These are phyloP conservation scores for Linepithema humile DNA, from an alignment of 1,140 invertebrate species.

Conservation along the genomic window DNA sequence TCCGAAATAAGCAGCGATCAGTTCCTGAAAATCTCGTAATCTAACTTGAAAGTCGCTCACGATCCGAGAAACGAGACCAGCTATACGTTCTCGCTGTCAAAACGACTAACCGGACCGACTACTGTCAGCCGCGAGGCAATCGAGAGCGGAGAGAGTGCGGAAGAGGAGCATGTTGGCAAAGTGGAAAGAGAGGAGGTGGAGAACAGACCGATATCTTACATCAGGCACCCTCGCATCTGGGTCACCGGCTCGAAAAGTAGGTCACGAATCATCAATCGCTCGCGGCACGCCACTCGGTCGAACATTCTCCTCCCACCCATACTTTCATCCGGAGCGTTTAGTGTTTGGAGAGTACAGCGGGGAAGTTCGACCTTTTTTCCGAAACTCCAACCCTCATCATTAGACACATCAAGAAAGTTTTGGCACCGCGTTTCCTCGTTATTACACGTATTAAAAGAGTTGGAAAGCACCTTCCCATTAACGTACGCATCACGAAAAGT, in stretches of 20 bases:
- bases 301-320: constrained; percentile 53
- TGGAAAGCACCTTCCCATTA: background rate
- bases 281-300: constrained; percentile 68
- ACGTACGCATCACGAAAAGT: background rate
- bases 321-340: constrained; percentile 35
- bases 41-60: background rate
- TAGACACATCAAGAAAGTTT: constrained; percentile 8
- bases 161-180: constrained; percentile 43
- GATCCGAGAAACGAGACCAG: background rate
- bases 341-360: background rate
- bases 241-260: constrained; percentile 76
- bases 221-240: constrained; percentile 77
- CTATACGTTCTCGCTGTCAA: constrained; percentile 26
- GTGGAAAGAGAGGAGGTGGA: constrained; percentile 52
- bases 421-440: background rate
- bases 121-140: constrained; percentile 31
- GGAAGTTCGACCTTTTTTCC: background rate
- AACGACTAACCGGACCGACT: constrained; percentile 16
- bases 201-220: constrained; percentile 74
- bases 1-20: constrained; percentile 13
- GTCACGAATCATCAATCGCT: constrained; percentile 81
- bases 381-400: background rate
- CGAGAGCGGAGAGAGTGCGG: constrained; percentile 42
- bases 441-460: constrained; percentile 18
- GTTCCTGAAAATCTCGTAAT: constrained; percentile 12